A percentile compares a stretch with the other conserved stretches of the same genome.
These are phyloP conservation scores for Todiramphus saurophagus DNA, from an alignment of 2,113 vertebrate species.

Conservation along the genomic window DNA sequence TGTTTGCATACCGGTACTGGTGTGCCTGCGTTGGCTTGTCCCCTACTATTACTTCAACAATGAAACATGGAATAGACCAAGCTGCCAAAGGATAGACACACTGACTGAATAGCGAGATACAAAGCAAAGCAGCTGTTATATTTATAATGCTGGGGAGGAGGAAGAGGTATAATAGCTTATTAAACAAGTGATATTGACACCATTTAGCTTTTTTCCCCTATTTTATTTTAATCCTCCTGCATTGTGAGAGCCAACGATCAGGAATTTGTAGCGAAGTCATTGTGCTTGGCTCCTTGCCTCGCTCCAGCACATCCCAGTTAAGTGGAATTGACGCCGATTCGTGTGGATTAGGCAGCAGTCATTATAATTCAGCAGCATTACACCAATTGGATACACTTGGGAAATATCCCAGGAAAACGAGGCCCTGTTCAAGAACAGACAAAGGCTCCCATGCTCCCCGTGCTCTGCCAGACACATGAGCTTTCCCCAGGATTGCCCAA, in stretches of 20 bases:
- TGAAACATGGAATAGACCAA: neutral
- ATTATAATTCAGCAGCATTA: neutral
- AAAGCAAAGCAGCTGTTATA: neutral
- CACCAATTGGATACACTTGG: neutral
- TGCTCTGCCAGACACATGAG: neutral
- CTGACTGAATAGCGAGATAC: neutral
- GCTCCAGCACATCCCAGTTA: neutral
- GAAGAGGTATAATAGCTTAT: neutral
- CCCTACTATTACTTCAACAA: neutral
- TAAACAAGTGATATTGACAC: neutral
- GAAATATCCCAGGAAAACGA: neutral
- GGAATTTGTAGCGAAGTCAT: neutral
- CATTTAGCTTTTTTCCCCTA: neutral
- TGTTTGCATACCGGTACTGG: neutral
- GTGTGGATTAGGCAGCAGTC: neutral
- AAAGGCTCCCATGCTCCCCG: neutral
- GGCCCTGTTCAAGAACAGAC: neutral
- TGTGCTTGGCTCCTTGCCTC: neutral
- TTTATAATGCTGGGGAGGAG: neutral
- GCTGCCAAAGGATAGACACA: neutral
- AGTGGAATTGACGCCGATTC: neutral
- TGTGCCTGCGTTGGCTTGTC: neutral
- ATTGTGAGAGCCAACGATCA: neutral
- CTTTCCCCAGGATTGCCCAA: neutral
- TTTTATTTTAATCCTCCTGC: neutral